Conservation (phyloP, 2,797 vertebrate genomes). For the Oreochromis mossambicus region DNA sequence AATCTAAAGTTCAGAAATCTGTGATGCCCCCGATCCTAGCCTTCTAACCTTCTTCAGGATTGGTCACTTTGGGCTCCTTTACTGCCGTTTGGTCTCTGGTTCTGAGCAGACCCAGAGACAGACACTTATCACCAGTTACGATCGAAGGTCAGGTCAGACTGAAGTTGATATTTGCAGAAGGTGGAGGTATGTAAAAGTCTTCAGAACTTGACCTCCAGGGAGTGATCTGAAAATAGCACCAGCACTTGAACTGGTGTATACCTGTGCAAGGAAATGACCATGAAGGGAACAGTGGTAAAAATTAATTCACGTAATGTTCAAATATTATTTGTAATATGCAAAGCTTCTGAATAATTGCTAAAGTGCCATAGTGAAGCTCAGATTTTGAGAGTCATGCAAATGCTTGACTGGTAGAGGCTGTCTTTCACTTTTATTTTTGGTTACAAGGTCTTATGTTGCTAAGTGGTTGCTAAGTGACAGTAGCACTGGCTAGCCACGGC, state of each 20-base stretch:
- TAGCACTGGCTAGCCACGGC: background rate
- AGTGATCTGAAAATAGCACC: background rate
- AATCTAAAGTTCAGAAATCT: background rate
- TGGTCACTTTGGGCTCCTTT: background rate
- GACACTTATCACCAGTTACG: background rate
- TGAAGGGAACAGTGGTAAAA: background rate
- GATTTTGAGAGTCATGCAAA: background rate
- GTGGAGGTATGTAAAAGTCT: background rate
- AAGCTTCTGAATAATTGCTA: background rate
- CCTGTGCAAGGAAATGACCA: background rate
- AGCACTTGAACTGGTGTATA: background rate
- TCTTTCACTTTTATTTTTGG: background rate
- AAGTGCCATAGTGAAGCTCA: background rate
- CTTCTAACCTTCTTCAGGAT: background rate
- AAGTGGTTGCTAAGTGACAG: conserved; percentile 24
- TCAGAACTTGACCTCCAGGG: background rate
- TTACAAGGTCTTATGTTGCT: background rate
- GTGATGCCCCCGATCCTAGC: background rate
- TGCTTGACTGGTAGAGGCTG: background rate
- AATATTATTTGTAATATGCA: background rate
- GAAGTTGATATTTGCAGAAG: background rate
- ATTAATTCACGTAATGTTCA: background rate
- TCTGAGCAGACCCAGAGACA: background rate
- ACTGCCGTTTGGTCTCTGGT: background rate
- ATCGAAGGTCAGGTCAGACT: background rate